Base-by-base conservation (phyloP, 2,113 vertebrate genomes). In the Brachyhypopomus occidentalis region DNA sequence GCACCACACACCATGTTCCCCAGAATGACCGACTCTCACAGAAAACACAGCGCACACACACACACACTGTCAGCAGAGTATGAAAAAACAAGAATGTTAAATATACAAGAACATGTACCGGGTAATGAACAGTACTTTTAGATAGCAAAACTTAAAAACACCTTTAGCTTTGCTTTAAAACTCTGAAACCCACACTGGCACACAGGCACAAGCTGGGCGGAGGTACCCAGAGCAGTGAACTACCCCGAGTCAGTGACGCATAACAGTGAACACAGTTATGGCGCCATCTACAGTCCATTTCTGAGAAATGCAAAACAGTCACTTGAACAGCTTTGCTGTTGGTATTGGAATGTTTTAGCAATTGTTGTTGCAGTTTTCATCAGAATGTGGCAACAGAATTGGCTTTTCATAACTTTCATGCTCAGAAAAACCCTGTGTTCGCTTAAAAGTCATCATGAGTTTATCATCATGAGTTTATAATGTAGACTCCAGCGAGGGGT, bases 401-500 rank as follows among this genome's bases (percentile, higher is more conserved):
- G 9, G 12, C 14, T 1, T 2, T 11, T 14, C 45, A 52, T 14
- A 1, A 9, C 9, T 14, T 52, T 52, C 9, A 52, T 52, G 45
- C 45, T 2, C 22, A 20, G 36, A 45, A 75, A 64, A 30, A 59
- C 45, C 22, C 9, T 63, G 25, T 30, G 8, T 23, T 30, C 20
- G 20, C 17, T 11, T 27, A 16, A 67, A 55, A 34, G 58, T 22
- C 63, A 85, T 90, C 89, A 38, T 38, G 22, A 4, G n/a, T n/a
- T n/a, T n/a, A n/a, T n/a, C n/a, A 27, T 20, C n/a, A n/a, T 5
- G 17, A 14, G 45, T 63, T 96, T 94, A 96, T 90, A 96, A 80
- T 0, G 95, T 94, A 0, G 95, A 96, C 89, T 96, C 95, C 85
- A 96, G 84, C 0, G 94, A 95, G 0, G 94, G 95, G 75, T 96